Evolutionary conservation across 2,797 vertebrate species (phyloP), one percentile per base, ranked within the genome.

Genomic region (Hippopotamyrus pictus): DNA sequence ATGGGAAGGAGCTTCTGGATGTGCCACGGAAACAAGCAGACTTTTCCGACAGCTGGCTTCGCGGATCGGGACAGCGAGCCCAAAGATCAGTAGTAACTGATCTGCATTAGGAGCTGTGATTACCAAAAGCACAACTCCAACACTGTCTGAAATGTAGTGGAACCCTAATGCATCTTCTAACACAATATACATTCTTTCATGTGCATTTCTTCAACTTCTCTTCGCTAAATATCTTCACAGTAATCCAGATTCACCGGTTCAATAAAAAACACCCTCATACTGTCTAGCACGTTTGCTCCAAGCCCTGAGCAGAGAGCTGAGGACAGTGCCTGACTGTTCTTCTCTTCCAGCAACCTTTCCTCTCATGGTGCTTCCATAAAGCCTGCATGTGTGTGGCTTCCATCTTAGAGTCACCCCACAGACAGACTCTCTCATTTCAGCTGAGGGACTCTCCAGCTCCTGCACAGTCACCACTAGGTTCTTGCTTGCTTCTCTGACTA

Each of bases 1-100:
- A 46, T 22, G 76, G 41, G 76, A 82, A 82, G 76, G 48, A 90
- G 86, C 48, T 89, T 88, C 87, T 89, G 69, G 85, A 90, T 89
- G 91, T 90, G 91, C 88, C 89, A 90, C 46, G 86, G 89, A 92
- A 91, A 89, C 91, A 87, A 33, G 76, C n/a, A 1, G 48, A 57
- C 83, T 89, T 90, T 89, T 88, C 37, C 50, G 90, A 91, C 91
- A 88, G 4, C 46, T 59, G 53, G 25, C 88, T 90, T 25, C 19
- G 86, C 12, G 53, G 89, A 73, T 90, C 89, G 90, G 88, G 89
- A 87, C 89, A 89, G 73, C 91, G 90, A 89, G 46, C 92, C 91
- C 91, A 37, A 90, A 91, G 92, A 93, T 93, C 48, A 92, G 91
- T 90, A 93, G 92, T 93, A 90, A 93, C 90, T 91, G 90, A 93